A percentile compares a stretch with the other conserved stretches of the same genome.
These are phyloP conservation scores for Pipistrellus nathusii DNA, from an alignment of 2,797 vertebrate species.

Conservation along the genomic window DNA sequence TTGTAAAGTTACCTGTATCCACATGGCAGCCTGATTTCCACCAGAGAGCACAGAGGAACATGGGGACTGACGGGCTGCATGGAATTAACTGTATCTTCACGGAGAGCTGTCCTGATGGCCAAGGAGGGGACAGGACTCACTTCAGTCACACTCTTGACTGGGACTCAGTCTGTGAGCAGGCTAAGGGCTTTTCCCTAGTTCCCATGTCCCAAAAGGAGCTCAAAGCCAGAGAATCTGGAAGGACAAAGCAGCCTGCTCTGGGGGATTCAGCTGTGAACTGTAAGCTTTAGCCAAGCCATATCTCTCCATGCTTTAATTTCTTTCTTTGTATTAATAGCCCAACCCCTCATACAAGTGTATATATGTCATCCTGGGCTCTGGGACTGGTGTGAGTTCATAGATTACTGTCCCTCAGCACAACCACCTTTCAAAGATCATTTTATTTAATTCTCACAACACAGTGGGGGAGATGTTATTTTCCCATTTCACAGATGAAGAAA, in stretches of 20 bases:
- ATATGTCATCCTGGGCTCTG: neutral
- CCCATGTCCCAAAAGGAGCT: neutral
- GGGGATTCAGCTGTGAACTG: neutral
- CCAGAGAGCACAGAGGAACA: neutral
- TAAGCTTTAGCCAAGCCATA: neutral
- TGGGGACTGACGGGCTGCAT: neutral
- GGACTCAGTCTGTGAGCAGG: neutral
- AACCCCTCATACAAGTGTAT: neutral
- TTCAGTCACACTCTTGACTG: neutral
- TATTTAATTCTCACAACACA: neutral
- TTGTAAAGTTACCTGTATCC: too few species aligned
- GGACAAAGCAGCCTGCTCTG: neutral
- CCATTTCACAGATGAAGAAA: conserved; percentile 44
- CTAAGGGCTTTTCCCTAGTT: neutral
- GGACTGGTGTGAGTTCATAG: neutral
- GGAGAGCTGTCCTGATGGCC: neutral
- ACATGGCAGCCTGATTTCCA: neutral
- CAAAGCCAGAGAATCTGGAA: neutral
- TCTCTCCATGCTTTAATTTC: conserved; percentile 6
- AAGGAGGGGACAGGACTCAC: neutral
- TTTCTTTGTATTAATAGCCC: conserved; percentile 1
- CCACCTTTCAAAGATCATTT: conserved; percentile 33
- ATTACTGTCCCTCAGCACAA: neutral
- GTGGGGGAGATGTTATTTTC: neutral
- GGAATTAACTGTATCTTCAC: neutral